Conservation (phyloP, 2,797 vertebrate genomes). For the Aldrovandia affinis region DNA sequence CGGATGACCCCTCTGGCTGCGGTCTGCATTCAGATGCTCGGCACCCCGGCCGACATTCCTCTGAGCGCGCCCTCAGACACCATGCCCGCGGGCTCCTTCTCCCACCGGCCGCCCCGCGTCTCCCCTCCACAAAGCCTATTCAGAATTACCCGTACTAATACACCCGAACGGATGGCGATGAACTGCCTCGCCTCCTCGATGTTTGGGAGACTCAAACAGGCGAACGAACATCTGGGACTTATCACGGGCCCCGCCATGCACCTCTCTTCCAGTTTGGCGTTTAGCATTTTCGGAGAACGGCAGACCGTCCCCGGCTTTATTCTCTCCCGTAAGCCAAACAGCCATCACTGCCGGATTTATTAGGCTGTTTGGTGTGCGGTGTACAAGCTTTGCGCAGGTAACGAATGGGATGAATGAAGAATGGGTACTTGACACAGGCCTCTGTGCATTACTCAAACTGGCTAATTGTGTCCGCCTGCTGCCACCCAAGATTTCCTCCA, state of each 20-base stretch:
- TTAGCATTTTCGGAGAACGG: conserved; percentile 26
- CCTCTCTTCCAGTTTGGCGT: neutral
- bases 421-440: conserved; percentile 34
- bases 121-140: conserved; percentile 22
- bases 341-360: conserved; percentile 31
- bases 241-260: neutral
- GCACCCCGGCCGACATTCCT: conserved; percentile 23
- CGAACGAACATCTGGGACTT: conserved; percentile 32
- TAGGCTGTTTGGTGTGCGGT: conserved; percentile 16
- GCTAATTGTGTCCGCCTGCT: conserved; percentile 31
- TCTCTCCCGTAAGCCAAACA: conserved; percentile 22
- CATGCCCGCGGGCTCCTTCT: neutral
- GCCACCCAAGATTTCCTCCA: conserved; percentile 33
- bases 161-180: conserved; percentile 15
- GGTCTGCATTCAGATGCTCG: conserved; percentile 10
- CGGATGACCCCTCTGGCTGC: conserved; percentile 2
- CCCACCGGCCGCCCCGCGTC: neutral
- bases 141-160: conserved; percentile 31
- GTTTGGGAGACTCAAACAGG: conserved; percentile 4
- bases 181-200: conserved; percentile 22
- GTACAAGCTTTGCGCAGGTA: conserved; percentile 5
- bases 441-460: conserved; percentile 27
- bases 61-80: conserved; percentile 6
- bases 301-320: conserved; percentile 20
- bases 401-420: conserved; percentile 32